Conservation (phyloP, 53 echinoderm and acorn worm genomes). For the Patiria pectinifera region DNA sequence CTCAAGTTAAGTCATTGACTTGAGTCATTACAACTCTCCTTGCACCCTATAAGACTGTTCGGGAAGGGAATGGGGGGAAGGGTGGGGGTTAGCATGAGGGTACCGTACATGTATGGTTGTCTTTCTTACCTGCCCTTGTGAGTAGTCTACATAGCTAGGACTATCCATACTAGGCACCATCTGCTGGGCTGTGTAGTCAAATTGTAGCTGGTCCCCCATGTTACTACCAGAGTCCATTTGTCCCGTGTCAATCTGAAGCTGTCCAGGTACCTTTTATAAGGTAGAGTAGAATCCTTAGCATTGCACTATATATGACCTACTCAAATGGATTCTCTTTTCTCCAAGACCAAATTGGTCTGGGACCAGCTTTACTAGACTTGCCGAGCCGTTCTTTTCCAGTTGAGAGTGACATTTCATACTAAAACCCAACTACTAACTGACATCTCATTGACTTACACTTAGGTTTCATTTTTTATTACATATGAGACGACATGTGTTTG, state of each 20-base stretch:
- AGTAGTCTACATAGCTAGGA: constrained; percentile 93
- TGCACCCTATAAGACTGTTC: too few relatives aligned
- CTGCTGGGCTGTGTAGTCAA: constrained; percentile 92
- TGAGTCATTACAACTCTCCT: neutral
- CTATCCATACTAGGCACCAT: constrained; percentile 99
- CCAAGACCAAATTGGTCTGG: too few relatives aligned
- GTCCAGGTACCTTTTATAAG: constrained; percentile 76
- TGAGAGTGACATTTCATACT: too few relatives aligned
- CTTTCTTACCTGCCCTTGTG: constrained; percentile 73
- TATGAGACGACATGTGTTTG: too few relatives aligned
- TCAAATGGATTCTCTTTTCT: neutral
- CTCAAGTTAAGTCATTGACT: neutral
- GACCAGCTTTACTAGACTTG: too few relatives aligned
- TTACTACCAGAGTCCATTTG: constrained; percentile 75
- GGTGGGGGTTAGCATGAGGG: too few relatives aligned
- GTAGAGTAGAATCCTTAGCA: neutral
- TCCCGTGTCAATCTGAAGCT: constrained; percentile 92
- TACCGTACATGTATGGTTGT: neutral
- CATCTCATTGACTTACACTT: too few relatives aligned
- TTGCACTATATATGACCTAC: neutral
- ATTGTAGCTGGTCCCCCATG: constrained; percentile 94
- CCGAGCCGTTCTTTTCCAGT: too few relatives aligned
- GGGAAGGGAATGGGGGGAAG: too few relatives aligned
- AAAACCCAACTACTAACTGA: too few relatives aligned
- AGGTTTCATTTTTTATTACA: too few relatives aligned